Percentiles rank a stretch among this genome's conserved stretches.
These are phyloP conservation scores for Nibea coibor DNA, from an alignment of 2,113 vertebrate species.

Conservation along the genomic window DNA sequence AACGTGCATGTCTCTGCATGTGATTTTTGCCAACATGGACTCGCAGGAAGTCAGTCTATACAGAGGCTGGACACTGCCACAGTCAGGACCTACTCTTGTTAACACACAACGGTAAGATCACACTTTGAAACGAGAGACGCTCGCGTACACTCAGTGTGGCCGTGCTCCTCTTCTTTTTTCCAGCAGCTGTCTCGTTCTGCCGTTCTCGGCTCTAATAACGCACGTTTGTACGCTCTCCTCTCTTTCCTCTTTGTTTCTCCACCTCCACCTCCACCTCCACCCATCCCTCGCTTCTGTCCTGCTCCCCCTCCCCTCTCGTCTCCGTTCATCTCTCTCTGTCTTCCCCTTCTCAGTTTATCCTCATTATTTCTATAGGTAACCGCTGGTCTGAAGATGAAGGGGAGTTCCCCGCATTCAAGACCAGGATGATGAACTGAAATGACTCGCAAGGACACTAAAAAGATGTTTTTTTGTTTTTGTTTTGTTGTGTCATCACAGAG, in stretches of 20 bases:
- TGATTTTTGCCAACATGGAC: conserved; percentile 79
- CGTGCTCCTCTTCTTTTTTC: not conserved
- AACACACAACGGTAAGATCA: conserved; percentile 83
- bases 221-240: conserved; percentile 68
- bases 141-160: not conserved
- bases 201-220: conserved; percentile 70
- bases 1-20: conserved; percentile 94
- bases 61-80: conserved; percentile 97
- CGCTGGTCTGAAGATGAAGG: conserved; percentile 79
- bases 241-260: not conserved
- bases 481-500: conserved; percentile 29
- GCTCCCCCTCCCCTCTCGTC: conserved; percentile 18
- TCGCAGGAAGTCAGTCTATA: conserved; percentile 90
- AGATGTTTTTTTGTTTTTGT: not conserved
- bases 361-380: conserved; percentile 98
- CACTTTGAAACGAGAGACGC: not conserved
- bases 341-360: conserved; percentile 89
- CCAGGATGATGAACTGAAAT: conserved; percentile 80
- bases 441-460: conserved; percentile 49
- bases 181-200: conserved; percentile 39
- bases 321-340: conserved; percentile 35
- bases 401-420: conserved; percentile 78
- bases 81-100: conserved; percentile 99
- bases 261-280: not conserved
- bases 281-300: conserved; percentile 41